Evolutionary conservation across 1,140 invertebrate genomes (phyloP).

Genomic region (Neomicropteryx cornuta): DNA sequence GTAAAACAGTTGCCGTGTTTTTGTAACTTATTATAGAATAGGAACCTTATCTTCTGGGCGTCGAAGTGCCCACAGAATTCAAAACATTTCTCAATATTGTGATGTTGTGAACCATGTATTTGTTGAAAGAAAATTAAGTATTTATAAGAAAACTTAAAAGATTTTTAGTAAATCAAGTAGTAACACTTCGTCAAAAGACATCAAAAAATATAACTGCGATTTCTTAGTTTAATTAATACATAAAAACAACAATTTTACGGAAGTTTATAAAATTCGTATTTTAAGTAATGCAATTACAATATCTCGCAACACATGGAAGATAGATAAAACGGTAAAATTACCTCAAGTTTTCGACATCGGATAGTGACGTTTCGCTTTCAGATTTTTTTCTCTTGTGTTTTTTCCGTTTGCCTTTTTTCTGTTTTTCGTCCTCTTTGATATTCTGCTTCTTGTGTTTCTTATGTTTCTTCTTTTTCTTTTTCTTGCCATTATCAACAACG

Average conservation of each 20-base stretch:
- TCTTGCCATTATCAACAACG: constrained; percentile 22
- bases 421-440: constrained; percentile 22
- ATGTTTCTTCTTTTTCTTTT: constrained; percentile 42
- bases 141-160: constrained; percentile 16
- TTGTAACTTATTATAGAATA: too few relatives aligned
- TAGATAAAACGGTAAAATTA: too few relatives aligned
- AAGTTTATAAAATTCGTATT: too few relatives aligned
- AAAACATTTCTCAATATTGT: too few relatives aligned
- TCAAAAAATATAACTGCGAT: constrained; percentile 13
- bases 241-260: too few relatives aligned
- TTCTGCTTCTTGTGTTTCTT: constrained; percentile 33
- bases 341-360: constrained; percentile 29
- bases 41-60: too few relatives aligned
- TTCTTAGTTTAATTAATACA: constrained; percentile 23
- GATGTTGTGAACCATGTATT: too few relatives aligned
- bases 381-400: constrained; percentile 21
- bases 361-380: constrained; percentile 32
- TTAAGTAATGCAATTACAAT: too few relatives aligned
- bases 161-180: constrained; percentile 2
- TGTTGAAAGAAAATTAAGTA: not conserved
- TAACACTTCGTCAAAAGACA: constrained; percentile 12
- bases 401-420: constrained; percentile 26
- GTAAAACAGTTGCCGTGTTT: too few relatives aligned
- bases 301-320: too few relatives aligned
- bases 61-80: too few relatives aligned